These are phyloP conservation scores for Oxystoma pomonae DNA, from an alignment of 2,888 invertebrate species.

Conservation along the genomic window DNA sequence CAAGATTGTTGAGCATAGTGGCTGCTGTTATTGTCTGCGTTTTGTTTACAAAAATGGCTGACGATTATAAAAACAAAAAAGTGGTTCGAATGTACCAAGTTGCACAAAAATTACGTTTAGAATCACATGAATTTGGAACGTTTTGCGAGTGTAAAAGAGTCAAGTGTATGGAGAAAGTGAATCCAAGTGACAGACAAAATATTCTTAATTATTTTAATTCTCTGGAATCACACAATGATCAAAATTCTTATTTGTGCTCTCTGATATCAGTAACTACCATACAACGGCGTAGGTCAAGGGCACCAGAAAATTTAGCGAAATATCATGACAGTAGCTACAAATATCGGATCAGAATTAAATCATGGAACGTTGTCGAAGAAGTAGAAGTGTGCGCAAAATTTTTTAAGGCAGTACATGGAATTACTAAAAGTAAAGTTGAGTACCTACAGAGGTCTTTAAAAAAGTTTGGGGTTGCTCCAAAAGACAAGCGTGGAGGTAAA, in stretches of 20 bases:
- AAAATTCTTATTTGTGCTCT: too few relatives aligned
- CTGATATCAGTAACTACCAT: too few relatives aligned
- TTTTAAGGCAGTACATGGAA: background rate
- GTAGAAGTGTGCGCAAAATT: constrained; percentile 12
- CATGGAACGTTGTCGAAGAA: constrained; percentile 10
- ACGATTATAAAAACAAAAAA: background rate
- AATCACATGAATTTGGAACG: constrained; percentile 9
- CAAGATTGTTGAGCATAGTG: background rate
- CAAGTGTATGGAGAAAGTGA: constrained; percentile 8
- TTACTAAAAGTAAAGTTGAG: constrained; percentile 7
- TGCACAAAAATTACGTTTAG: constrained; percentile 7
- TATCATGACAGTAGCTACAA: constrained; percentile 13
- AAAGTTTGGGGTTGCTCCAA: constrained; percentile 13
- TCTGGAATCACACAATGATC: constrained; percentile 12
- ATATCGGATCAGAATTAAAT: constrained; percentile 16
- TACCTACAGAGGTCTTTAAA: constrained; percentile 14
- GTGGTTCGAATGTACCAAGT: constrained; percentile 5
- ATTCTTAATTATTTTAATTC: constrained; percentile 9
- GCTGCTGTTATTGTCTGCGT: background rate
- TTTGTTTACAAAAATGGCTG: background rate
- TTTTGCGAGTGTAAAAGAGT: constrained; percentile 12
- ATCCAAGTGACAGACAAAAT: too few relatives aligned
- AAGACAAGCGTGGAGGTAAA: constrained; percentile 9
- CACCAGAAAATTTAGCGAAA: too few relatives aligned
- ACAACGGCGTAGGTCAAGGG: too few relatives aligned